Evolutionary conservation across 2,797 vertebrate species (phyloP).

Genomic region (Enteromius mattozi): DNA sequence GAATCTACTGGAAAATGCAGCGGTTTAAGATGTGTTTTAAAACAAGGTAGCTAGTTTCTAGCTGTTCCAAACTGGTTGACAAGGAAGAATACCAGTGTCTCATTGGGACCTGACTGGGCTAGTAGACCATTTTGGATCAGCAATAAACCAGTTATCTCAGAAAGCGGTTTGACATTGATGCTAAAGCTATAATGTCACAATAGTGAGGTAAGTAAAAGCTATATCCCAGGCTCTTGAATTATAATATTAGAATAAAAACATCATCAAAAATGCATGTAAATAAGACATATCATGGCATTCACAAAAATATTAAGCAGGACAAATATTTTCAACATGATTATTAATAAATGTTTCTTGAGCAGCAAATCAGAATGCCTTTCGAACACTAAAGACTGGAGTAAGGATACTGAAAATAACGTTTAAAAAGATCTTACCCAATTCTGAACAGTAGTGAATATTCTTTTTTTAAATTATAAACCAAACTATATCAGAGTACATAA

Average conservation of each 20-base stretch:
- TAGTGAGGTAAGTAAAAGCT: slow-evolving; percentile 29
- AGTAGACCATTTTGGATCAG: slow-evolving; percentile 1
- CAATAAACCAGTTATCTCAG: not conserved
- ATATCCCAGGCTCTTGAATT: not conserved
- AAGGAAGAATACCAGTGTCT: not conserved
- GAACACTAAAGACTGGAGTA: not conserved
- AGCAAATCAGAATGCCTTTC: too few relatives aligned
- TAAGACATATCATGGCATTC: too few relatives aligned
- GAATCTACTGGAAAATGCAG: not conserved
- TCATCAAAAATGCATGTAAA: too few relatives aligned
- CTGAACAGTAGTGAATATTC: too few relatives aligned
- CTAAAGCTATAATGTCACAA: not conserved
- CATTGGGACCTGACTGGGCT: not conserved
- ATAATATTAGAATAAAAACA: not conserved
- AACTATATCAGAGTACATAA: too few relatives aligned
- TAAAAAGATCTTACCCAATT: too few relatives aligned
- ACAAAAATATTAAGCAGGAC: not conserved
- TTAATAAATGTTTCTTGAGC: too few relatives aligned
- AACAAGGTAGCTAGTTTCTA: not conserved
- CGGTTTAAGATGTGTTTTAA: not conserved
- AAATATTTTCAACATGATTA: too few relatives aligned
- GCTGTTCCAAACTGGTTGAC: slow-evolving; percentile 39
- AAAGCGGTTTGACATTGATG: not conserved
- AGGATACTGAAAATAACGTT: not conserved
- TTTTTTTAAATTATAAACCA: too few relatives aligned